phyloP scores from a whole-genome alignment of 2,113 vertebrate species.

The Excalfactoria chinensis region DNA sequence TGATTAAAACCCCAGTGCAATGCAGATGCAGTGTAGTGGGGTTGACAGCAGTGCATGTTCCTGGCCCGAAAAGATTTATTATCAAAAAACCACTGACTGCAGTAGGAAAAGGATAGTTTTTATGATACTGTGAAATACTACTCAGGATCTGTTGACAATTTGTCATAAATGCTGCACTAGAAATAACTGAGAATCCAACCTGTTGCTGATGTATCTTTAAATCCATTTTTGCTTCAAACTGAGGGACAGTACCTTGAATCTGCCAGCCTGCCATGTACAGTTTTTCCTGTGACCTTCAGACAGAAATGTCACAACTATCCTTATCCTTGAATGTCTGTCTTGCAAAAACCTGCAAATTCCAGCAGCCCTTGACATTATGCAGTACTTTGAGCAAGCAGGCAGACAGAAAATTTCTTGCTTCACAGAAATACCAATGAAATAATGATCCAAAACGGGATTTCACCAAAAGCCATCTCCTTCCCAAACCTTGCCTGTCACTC shows the following conservation, averaged over 20 bases:
- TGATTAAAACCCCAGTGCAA: not conserved
- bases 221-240: not conserved
- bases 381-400: not conserved
- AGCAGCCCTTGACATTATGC: not conserved
- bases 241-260: not conserved
- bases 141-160: not conserved
- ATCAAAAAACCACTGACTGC: not conserved
- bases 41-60: not conserved
- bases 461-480: not conserved
- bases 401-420: not conserved
- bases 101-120: not conserved
- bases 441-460: not conserved
- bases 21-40: not conserved
- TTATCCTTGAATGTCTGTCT: not conserved
- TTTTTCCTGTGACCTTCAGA: not conserved
- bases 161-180: not conserved
- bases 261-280: not conserved
- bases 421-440: not conserved
- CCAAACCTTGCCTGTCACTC: not conserved
- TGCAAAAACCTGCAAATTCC: not conserved
- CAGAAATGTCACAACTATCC: not conserved
- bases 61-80: not conserved
- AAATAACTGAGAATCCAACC: not conserved
- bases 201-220: not conserved
- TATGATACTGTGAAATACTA: slow-evolving; percentile 12